Evolutionary conservation across 1,140 invertebrate genomes (phyloP), one percentile per base, ranked within the genome.

Genomic region (Trichomalopsis sarcophagae): DNA sequence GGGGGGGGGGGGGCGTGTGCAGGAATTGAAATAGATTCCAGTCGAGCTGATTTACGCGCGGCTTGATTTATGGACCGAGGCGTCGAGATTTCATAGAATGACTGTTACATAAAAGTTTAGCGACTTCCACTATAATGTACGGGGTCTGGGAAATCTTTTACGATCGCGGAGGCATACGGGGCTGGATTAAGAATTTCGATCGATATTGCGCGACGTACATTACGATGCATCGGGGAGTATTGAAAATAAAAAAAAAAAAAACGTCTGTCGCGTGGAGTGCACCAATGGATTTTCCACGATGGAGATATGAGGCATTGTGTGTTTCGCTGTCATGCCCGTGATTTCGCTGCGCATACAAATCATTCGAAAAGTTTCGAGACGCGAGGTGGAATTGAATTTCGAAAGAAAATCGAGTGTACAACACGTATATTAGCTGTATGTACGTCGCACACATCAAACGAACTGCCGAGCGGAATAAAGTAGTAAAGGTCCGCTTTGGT

Each of bases 1-100:
- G 36, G 0, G 1, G 1, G 0, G 73, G 0, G 21, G 21, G 17
- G 9, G 36, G 0, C 27, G 1, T 6, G 73, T 13, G 21, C 23
- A 23, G 78, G n/a, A 47, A n/a, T 40, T n/a, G 23, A 50, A 40
- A 68, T 80, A 80, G 17, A 80, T 79, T 77, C 55, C 27, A 66
- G 23, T 69, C 62, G n/a, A n/a, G 44, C 44, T 84, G 76, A 79
- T 84, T 79, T 84, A 84, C 76, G 66, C n/a, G 7, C 44, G 30
- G 17, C 9, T 79, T 73, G 66, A 79, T 84, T 79, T 84, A 79
- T 84, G 44, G 21, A 71, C 66, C 66, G 13, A 6, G 14, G 21
- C 55, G 5, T n/a, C 6, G 14, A 17, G 21, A 62, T n/a, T 7
- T 62, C 55, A n/a, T 62, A n/a, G 17, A 62, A 62, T 7, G 21